These are phyloP conservation scores for Neoitamus cyanurus DNA, from an alignment of 2,888 invertebrate species.

Conservation along the genomic window DNA sequence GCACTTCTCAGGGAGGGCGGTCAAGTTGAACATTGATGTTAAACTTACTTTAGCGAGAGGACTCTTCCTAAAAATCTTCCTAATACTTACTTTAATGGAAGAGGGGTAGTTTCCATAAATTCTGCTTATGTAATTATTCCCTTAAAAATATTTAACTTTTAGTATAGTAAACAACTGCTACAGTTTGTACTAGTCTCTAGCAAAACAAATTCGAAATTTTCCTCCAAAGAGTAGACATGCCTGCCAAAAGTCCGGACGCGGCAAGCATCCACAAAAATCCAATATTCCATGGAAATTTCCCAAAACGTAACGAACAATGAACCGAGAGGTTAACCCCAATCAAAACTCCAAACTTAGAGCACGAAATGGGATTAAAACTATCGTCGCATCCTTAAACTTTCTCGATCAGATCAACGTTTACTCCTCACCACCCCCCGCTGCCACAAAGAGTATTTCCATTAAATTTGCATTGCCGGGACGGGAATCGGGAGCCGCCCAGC, in stretches of 20 bases:
- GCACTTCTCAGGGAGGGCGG: too few relatives aligned
- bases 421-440: neutral
- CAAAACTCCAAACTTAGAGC: neutral
- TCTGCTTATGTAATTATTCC: too few relatives aligned
- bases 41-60: too few relatives aligned
- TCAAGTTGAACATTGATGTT: too few relatives aligned
- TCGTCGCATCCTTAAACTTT: conserved; percentile 14
- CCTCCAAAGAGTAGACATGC: too few relatives aligned
- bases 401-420: neutral
- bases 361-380: conserved; percentile 15
- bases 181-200: too few relatives aligned
- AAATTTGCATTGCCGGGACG: neutral
- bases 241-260: neutral
- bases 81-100: too few relatives aligned
- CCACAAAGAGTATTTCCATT: neutral
- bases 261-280: neutral
- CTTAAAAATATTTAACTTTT: too few relatives aligned
- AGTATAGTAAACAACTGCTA: too few relatives aligned
- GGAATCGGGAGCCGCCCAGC: neutral
- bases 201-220: too few relatives aligned
- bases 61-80: too few relatives aligned
- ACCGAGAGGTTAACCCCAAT: conserved; percentile 12
- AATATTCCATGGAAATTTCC: neutral
- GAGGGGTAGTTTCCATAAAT: too few relatives aligned
- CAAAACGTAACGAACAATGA: neutral